phyloP scores from a whole-genome alignment of 2,888 invertebrate species.

The Ischnus inquisitorius region DNA sequence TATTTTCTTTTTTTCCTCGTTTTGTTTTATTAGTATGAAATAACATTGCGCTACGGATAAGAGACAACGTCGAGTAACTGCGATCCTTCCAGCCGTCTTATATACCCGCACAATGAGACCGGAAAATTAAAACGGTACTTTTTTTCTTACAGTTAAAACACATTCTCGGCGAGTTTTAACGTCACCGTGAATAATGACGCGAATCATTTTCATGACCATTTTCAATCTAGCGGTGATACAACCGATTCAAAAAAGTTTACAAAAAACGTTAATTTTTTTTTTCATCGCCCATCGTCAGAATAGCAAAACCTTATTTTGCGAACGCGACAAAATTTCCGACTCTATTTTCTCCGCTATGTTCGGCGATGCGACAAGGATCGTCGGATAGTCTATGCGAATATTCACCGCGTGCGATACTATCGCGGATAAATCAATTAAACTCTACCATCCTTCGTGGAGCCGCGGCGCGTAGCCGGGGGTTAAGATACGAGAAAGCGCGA shows the following conservation, averaged over 20 bases:
- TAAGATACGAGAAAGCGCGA: constrained; percentile 2
- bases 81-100: constrained; percentile 71
- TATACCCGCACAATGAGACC: constrained; percentile 76
- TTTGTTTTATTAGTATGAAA: background rate
- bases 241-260: too few relatives aligned
- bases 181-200: constrained; percentile 20
- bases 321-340: too few relatives aligned
- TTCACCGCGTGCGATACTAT: background rate
- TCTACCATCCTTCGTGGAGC: background rate
- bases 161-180: constrained; percentile 47
- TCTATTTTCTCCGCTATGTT: background rate
- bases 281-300: too few relatives aligned
- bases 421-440: constrained; percentile 53
- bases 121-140: constrained; percentile 78
- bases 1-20: background rate
- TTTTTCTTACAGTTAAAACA: constrained; percentile 33
- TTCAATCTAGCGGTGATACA: too few relatives aligned
- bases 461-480: constrained; percentile 15
- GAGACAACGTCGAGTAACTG: constrained; percentile 30
- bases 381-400: background rate
- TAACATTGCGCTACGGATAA: background rate
- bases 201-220: too few relatives aligned
- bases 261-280: too few relatives aligned
- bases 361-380: background rate
- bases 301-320: too few relatives aligned